Evolutionary conservation across 2,888 invertebrate species (phyloP).

Genomic region (Amiota minor): DNA sequence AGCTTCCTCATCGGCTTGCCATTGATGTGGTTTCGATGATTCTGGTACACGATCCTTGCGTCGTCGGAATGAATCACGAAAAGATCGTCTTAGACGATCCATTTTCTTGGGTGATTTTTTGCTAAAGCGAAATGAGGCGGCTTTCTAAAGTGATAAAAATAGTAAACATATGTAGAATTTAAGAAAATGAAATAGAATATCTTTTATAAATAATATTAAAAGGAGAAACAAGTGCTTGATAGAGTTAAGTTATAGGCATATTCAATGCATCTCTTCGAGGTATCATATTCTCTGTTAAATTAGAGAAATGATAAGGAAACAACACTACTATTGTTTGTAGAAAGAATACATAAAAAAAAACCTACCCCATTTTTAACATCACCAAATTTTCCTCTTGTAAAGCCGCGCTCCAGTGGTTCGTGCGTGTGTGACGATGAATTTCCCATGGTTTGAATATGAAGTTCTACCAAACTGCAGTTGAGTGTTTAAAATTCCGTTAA

Average conservation of each 20-base stretch:
- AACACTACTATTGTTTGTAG: conserved; percentile 1
- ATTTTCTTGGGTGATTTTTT: conserved; percentile 84
- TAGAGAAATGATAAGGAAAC: too few species aligned
- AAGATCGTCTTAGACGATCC: conserved; percentile 91
- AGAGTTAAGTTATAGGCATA: neutral
- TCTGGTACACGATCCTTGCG: conserved; percentile 92
- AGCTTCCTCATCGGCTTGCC: conserved; percentile 98
- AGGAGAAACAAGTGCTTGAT: conserved; percentile 66
- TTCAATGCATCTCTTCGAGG: neutral
- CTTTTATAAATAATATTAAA: neutral
- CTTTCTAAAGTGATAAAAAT: conserved; percentile 74
- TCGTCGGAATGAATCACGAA: conserved; percentile 93
- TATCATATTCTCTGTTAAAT: neutral
- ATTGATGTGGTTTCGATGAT: conserved; percentile 96
- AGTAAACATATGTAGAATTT: too few species aligned
- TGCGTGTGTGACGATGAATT: conserved; percentile 88
- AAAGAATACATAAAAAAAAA: conserved; percentile 37
- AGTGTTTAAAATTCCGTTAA: neutral
- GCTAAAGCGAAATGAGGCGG: conserved; percentile 75
- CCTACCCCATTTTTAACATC: conserved; percentile 74
- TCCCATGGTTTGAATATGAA: conserved; percentile 77
- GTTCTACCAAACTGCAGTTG: too few species aligned
- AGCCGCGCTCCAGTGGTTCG: conserved; percentile 84
- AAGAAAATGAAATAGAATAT: neutral
- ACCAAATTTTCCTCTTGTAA: conserved; percentile 74